phyloP scores from a whole-genome alignment of 2,797 vertebrate species.

The Lithobates pipiens region DNA sequence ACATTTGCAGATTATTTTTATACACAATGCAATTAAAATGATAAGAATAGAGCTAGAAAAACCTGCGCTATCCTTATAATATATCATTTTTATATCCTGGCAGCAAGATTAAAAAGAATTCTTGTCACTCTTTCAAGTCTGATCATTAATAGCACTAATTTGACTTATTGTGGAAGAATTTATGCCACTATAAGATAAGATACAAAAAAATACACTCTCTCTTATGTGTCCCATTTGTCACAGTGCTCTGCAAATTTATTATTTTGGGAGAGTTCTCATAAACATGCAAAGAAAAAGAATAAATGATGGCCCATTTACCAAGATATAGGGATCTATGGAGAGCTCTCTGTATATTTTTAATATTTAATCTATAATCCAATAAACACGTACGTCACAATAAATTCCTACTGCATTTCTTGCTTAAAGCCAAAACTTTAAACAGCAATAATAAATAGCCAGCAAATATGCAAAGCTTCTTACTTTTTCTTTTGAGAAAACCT shows the following conservation, averaged over 20 bases:
- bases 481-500: constrained; percentile 6
- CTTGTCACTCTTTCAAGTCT: neutral
- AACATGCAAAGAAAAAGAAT: constrained; percentile 30
- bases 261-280: constrained; percentile 13
- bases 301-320: constrained; percentile 36
- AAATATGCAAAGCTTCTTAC: constrained; percentile 46
- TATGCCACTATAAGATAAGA: constrained; percentile 19
- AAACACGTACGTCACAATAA: constrained; percentile 39
- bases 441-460: constrained; percentile 35
- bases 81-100: neutral
- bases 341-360: constrained; percentile 43
- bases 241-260: constrained; percentile 17
- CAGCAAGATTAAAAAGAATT: neutral
- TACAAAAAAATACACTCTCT: neutral
- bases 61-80: neutral
- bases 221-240: constrained; percentile 12
- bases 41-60: neutral
- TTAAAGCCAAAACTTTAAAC: constrained; percentile 42
- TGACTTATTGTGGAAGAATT: constrained; percentile 8
- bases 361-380: constrained; percentile 52
- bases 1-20: too few species aligned
- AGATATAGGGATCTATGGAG: constrained; percentile 11
- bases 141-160: neutral
- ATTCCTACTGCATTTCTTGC: constrained; percentile 34
- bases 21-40: too few species aligned